Conservation (phyloP, 2,888 invertebrate species). For the Hypomecis atomaria region DNA sequence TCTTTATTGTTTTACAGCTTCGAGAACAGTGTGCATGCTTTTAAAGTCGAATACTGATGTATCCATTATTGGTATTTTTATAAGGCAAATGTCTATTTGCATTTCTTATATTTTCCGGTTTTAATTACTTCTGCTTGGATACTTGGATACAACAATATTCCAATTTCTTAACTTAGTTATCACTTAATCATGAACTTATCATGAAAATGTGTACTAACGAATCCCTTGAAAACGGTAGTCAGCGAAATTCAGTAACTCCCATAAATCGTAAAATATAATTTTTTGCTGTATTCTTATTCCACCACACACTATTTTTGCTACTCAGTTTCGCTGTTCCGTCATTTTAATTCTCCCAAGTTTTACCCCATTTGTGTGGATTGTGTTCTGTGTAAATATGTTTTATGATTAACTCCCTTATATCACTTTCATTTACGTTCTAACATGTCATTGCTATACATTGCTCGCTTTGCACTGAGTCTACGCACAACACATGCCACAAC, state of each 20-base stretch:
- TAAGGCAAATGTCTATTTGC: too few species aligned
- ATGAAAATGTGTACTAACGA: constrained; percentile 18
- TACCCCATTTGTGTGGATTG: constrained; percentile 63
- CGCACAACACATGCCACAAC: constrained; percentile 76
- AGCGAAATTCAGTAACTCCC: constrained; percentile 13
- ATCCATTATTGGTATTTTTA: constrained; percentile 8
- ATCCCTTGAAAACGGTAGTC: constrained; percentile 17
- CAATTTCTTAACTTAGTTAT: constrained; percentile 11
- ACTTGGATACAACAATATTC: constrained; percentile 20
- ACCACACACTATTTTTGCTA: background rate
- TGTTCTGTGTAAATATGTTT: constrained; percentile 70
- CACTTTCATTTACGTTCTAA: constrained; percentile 53
- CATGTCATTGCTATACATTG: constrained; percentile 64
- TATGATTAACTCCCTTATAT: constrained; percentile 38
- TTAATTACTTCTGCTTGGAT: background rate
- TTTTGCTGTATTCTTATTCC: too few species aligned
- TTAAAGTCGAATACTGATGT: constrained; percentile 46
- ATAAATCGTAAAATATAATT: too few species aligned
- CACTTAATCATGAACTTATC: constrained; percentile 7
- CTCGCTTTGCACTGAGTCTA: constrained; percentile 66
- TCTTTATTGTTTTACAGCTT: constrained; percentile 46
- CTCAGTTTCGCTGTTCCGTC: constrained; percentile 13
- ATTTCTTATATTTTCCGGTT: background rate
- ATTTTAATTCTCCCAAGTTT: constrained; percentile 3
- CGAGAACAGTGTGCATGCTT: constrained; percentile 52